These are phyloP conservation scores for Thaumatotibia leucotreta DNA, from an alignment of 1,140 invertebrate species.

Conservation along the genomic window DNA sequence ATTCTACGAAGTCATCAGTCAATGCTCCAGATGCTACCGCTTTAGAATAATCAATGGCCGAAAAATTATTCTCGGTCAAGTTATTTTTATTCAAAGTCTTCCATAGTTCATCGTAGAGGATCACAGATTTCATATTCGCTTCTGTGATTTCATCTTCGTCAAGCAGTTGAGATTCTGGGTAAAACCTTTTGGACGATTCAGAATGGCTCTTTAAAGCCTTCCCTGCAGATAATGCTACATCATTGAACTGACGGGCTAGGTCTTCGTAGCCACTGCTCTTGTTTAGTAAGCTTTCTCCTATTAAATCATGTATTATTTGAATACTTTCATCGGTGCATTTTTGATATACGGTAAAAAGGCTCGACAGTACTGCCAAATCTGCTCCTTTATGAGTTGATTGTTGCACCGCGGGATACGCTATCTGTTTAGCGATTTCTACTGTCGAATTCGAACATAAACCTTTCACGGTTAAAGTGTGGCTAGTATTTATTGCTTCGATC, in stretches of 20 bases:
- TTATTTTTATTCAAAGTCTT: constrained; percentile 27
- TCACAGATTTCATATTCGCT: constrained; percentile 39
- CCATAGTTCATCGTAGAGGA: constrained; percentile 48
- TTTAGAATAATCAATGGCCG: constrained; percentile 59
- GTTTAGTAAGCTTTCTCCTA: constrained; percentile 29
- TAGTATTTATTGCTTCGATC: constrained; percentile 15
- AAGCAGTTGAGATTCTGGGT: constrained; percentile 38
- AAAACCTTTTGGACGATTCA: constrained; percentile 40
- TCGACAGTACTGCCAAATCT: constrained; percentile 27
- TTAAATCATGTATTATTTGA: constrained; percentile 22
- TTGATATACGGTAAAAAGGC: constrained; percentile 39
- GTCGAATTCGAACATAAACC: constrained; percentile 45
- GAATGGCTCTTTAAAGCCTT: constrained; percentile 15
- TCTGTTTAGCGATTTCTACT: constrained; percentile 49
- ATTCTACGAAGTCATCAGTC: constrained; percentile 67
- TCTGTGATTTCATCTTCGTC: constrained; percentile 21
- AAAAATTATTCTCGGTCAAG: constrained; percentile 30
- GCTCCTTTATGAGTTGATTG: constrained; percentile 22
- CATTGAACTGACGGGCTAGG: constrained; percentile 29
- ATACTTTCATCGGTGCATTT: constrained; percentile 35
- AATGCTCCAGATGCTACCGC: constrained; percentile 49
- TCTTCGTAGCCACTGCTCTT: constrained; percentile 16
- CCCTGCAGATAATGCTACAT: constrained; percentile 23
- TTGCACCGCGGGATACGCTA: constrained; percentile 34
- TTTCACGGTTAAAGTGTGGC: constrained; percentile 52